Percentiles rank a stretch among this genome's conserved stretches.
Conservation (phyloP, 2,797 vertebrate genomes). For the Labeo calbasu region DNA sequence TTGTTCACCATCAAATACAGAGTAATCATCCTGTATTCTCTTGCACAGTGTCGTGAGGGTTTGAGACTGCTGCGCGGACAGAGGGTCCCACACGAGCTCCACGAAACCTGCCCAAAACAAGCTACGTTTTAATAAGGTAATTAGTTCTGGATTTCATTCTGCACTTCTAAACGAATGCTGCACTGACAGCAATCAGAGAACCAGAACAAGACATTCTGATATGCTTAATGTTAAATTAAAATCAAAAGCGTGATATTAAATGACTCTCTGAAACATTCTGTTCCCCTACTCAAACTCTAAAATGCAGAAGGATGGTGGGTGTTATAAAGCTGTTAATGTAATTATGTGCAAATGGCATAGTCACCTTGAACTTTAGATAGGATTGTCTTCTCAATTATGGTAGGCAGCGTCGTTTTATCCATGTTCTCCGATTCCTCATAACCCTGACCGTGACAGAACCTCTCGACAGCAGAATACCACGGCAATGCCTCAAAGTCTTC, state of each 20-base stretch:
- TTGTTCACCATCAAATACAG: constrained; percentile 76
- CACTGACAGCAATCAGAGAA: neutral
- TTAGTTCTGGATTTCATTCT: neutral
- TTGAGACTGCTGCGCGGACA: constrained; percentile 83
- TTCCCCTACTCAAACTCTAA: neutral
- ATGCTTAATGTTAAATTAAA: neutral
- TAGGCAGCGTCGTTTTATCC: constrained; percentile 82
- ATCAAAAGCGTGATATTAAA: neutral
- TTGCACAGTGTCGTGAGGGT: constrained; percentile 82
- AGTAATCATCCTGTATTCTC: constrained; percentile 79
- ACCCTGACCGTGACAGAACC: constrained; percentile 80
- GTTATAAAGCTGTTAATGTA: neutral
- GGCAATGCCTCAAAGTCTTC: constrained; percentile 81
- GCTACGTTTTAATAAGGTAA: neutral
- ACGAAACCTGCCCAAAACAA: constrained; percentile 76
- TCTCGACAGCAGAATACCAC: constrained; percentile 87
- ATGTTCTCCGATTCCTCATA: constrained; percentile 74
- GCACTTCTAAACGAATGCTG: neutral
- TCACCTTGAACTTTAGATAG: constrained; percentile 88
- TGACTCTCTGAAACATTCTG: neutral
- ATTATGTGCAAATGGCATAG: constrained; percentile 1
- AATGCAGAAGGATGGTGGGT: neutral
- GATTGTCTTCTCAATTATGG: constrained; percentile 85
- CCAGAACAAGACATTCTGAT: neutral
- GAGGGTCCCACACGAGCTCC: constrained; percentile 89